These are phyloP conservation scores for Caretta caretta DNA, from an alignment of 2,113 vertebrate genomes.

Conservation along the genomic window DNA sequence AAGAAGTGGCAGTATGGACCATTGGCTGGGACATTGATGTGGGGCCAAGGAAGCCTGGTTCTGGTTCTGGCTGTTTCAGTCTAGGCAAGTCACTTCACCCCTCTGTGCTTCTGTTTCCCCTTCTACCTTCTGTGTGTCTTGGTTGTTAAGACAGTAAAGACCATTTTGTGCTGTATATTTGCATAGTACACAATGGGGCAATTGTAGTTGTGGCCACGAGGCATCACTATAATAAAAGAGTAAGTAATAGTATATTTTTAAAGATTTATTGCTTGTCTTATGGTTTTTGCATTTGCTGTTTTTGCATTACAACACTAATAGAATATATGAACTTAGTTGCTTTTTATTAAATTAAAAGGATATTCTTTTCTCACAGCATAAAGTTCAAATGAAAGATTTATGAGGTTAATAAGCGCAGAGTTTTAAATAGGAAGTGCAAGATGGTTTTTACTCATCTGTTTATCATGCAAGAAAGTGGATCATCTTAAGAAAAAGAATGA, in stretches of 20 bases:
- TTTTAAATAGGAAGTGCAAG: not conserved
- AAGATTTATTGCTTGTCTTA: not conserved
- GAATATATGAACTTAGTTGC: not conserved
- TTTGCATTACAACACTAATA: not conserved
- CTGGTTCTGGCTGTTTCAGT: conserved; percentile 34
- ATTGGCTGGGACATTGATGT: conserved; percentile 32
- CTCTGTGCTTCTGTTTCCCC: conserved; percentile 29
- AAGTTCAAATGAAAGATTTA: not conserved
- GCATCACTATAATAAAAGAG: not conserved
- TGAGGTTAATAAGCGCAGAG: not conserved
- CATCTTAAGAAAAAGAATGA: not conserved
- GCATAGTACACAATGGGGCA: not conserved
- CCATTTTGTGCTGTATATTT: not conserved
- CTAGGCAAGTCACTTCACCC: conserved; percentile 22
- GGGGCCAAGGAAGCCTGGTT: not conserved
- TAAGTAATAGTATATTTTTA: not conserved
- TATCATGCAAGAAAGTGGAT: not conserved
- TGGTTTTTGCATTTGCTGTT: not conserved
- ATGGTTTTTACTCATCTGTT: not conserved
- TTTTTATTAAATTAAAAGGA: not conserved
- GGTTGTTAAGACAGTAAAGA: not conserved
- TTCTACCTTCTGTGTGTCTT: not conserved
- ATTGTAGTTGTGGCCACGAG: not conserved
- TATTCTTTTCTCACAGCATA: not conserved
- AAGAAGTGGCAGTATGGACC: not conserved